phyloP scores from a whole-genome alignment of 1,140 invertebrate genomes.

The Eupeodes corollae region DNA sequence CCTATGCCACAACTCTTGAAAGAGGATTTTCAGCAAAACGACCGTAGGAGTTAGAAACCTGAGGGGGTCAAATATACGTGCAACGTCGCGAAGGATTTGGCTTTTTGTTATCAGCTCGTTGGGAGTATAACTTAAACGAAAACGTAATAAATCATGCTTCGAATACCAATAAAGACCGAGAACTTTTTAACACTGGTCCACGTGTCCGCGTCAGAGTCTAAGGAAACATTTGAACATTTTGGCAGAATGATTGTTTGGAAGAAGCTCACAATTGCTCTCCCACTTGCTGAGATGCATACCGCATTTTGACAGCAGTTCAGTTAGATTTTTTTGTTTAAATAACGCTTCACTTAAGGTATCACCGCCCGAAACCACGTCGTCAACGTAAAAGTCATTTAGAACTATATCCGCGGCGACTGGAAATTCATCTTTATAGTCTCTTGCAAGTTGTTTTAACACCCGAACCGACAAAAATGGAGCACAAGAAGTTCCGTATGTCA shows the following conservation, averaged over 20 bases:
- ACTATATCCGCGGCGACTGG: conserved; percentile 16
- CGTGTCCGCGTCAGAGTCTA: too few species aligned
- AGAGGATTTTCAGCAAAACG: too few species aligned
- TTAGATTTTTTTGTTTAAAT: conserved; percentile 5
- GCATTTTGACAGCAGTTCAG: conserved; percentile 14
- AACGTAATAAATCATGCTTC: too few species aligned
- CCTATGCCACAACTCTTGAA: too few species aligned
- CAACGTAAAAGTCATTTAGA: conserved; percentile 28
- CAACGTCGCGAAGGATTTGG: neutral
- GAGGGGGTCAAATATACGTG: conserved; percentile 3
- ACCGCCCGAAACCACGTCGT: conserved; percentile 27
- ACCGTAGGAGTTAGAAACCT: too few species aligned
- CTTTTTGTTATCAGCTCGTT: neutral
- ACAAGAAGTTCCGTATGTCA: conserved; percentile 25
- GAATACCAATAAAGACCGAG: too few species aligned
- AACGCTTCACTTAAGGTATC: conserved; percentile 10
- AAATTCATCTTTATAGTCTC: conserved; percentile 21
- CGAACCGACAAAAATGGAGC: too few species aligned
- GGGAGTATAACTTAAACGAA: too few species aligned
- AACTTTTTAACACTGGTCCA: too few species aligned
- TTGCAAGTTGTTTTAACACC: conserved; percentile 26
- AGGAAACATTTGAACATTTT: neutral
- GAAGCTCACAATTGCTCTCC: conserved; percentile 18
- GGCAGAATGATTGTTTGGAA: conserved; percentile 2
- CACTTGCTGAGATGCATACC: conserved; percentile 36